Evolutionary conservation across 2,888 invertebrate species (phyloP), one percentile per base, ranked within the genome.

Genomic region (Melipona bicolor): DNA sequence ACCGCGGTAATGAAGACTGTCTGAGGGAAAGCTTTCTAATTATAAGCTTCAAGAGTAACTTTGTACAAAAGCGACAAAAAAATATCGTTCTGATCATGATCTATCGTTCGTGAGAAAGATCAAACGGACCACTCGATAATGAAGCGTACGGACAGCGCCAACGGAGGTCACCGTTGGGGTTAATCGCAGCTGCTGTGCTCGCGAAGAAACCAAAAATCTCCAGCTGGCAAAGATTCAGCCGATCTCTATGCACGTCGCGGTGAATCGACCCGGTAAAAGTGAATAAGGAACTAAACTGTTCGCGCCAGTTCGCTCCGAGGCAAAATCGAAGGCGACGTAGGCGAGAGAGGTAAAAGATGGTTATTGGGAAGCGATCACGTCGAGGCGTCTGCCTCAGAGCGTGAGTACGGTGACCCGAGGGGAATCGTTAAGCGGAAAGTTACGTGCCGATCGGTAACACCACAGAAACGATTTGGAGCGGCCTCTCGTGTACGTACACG

Each of bases 361-460:
- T 70, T 86, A 88, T 89, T 85, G 83, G 79, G 83, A 87, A 83
- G 84, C 80, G 87, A 88, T 86, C 78, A 69, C 70, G 54, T 61
- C 72, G 82, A 85, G 79, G 85, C 87, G 84, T 87, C 78, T 82
- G 87, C 78, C 78, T 52, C 56, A 76, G 70, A 87, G 77, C 89
- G 73, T 81, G 81, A 85, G 81, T 76, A 78, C 81, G 79, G 77
- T 89, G 83, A 89, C 85, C 85, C 71, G 77, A 65, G 78, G 86
- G 71, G 73, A 75, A 89, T 90, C 82, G 86, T 89, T 89, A 88
- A 89, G 80, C 83, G 81, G 56, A 79, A 70, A 86, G 83, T 88
- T 86, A 88, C 84, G 90, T 89, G 83, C 81, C 77, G 75, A 89
- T 89, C 86, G 79, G 86, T 71, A 88, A 83, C 79, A 82, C 81